A percentile compares a stretch with the other conserved stretches of the same genome.
Conservation (phyloP, 2,888 invertebrate genomes). For the Ditula angustiorana region DNA sequence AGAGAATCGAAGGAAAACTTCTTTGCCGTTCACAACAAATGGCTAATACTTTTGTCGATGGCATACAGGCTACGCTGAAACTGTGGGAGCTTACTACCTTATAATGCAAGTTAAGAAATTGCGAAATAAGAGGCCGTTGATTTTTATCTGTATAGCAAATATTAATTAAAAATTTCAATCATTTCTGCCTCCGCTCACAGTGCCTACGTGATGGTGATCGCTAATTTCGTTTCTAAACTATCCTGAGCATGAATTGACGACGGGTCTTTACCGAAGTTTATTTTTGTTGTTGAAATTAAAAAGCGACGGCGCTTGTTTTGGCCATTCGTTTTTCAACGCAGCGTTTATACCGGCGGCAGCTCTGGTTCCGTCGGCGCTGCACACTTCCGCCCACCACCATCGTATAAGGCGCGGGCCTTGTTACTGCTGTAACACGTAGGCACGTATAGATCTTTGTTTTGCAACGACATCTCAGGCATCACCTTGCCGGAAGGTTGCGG, state of each 20-base stretch:
- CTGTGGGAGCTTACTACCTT: constrained; percentile 8
- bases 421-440: constrained; percentile 63
- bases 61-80: background rate
- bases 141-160: constrained; percentile 16
- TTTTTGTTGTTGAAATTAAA: constrained; percentile 13
- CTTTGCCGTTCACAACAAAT: constrained; percentile 6
- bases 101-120: constrained; percentile 31
- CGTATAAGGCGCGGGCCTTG: constrained; percentile 75
- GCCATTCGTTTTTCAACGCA: constrained; percentile 37
- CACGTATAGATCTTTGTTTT: constrained; percentile 61
- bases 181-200: background rate
- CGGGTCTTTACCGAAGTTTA: constrained; percentile 13
- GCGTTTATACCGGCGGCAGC: constrained; percentile 36
- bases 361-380: constrained; percentile 54
- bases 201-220: background rate
- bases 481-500: constrained; percentile 60
- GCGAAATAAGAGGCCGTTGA: constrained; percentile 22
- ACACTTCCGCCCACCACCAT: constrained; percentile 74
- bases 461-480: constrained; percentile 57
- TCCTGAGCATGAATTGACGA: background rate
- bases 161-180: constrained; percentile 18
- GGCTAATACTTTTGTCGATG: background rate
- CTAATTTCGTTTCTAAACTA: background rate
- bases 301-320: constrained; percentile 33
- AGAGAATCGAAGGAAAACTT: constrained; percentile 31